Evolutionary conservation across 2,797 vertebrate genomes (phyloP).

Genomic region (Bryconaethiops microstoma): DNA sequence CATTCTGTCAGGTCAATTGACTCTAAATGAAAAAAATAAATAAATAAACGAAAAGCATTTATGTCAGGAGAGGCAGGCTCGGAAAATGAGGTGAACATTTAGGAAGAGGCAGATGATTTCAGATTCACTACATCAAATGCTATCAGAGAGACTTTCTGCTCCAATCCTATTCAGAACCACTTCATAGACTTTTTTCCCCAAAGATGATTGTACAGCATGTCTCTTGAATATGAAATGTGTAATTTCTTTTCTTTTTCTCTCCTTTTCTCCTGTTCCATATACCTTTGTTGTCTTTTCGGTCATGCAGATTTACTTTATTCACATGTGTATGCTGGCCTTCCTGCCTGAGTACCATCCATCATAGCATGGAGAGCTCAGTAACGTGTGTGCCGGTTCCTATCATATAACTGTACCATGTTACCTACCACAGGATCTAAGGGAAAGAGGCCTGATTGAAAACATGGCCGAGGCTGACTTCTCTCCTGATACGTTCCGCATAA

Average conservation of each 20-base stretch:
- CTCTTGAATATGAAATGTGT: not conserved
- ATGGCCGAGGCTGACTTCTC: conserved; percentile 44
- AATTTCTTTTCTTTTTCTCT: not conserved
- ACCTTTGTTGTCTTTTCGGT: not conserved
- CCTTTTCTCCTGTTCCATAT: not conserved
- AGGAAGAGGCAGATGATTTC: conserved; percentile 87
- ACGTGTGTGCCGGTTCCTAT: conserved; percentile 25
- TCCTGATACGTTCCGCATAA: conserved; percentile 54
- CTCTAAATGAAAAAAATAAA: conserved; percentile 95
- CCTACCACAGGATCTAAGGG: conserved; percentile 52
- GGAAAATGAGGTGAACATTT: conserved; percentile 91
- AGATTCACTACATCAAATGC: conserved; percentile 85
- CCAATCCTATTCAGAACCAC: conserved; percentile 67
- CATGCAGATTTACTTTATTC: not conserved
- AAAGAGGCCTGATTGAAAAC: conserved; percentile 65
- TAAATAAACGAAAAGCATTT: conserved; percentile 92
- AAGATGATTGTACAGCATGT: not conserved
- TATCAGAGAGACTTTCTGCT: conserved; percentile 74
- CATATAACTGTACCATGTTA: conserved; percentile 44
- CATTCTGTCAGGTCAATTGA: conserved; percentile 99
- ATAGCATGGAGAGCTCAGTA: conserved; percentile 26
- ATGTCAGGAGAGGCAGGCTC: conserved; percentile 86
- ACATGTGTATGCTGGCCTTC: not conserved
- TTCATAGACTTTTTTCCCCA: conserved; percentile 14
- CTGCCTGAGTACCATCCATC: conserved; percentile 7